phyloP scores from a whole-genome alignment of 1,140 invertebrate genomes.

The Caenorhabditis brenneri region DNA sequence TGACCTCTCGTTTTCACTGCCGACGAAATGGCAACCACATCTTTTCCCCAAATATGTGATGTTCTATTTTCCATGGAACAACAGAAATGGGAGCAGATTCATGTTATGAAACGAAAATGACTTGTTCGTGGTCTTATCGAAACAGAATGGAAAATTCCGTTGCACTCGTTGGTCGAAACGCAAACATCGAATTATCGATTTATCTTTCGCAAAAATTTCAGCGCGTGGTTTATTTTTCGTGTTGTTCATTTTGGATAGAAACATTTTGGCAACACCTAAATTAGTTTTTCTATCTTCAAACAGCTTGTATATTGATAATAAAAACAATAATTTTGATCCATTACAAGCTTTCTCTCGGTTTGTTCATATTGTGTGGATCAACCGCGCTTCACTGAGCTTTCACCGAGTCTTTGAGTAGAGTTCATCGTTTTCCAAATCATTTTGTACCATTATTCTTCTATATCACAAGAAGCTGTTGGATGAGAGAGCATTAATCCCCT shows the following conservation, averaged over 20 bases:
- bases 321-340: too few species aligned
- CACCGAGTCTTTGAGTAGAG: too few species aligned
- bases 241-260: too few species aligned
- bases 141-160: not conserved
- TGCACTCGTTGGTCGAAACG: not conserved
- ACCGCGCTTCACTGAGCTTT: too few species aligned
- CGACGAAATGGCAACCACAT: not conserved
- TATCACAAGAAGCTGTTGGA: not conserved
- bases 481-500: not conserved
- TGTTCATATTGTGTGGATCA: too few species aligned
- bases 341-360: too few species aligned
- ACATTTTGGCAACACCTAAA: too few species aligned
- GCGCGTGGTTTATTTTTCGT: not conserved
- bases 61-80: not conserved
- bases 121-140: not conserved
- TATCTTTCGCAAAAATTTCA: not conserved
- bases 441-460: not conserved
- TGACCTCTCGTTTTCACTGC: not conserved
- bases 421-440: not conserved
- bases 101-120: not conserved
- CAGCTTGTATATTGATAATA: too few species aligned
- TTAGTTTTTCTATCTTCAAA: too few species aligned
- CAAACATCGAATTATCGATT: conserved; percentile 28
- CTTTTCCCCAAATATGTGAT: not conserved
- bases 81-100: not conserved